phyloP scores from a whole-genome alignment of 2,113 vertebrate species.

The Tautogolabrus adspersus region DNA sequence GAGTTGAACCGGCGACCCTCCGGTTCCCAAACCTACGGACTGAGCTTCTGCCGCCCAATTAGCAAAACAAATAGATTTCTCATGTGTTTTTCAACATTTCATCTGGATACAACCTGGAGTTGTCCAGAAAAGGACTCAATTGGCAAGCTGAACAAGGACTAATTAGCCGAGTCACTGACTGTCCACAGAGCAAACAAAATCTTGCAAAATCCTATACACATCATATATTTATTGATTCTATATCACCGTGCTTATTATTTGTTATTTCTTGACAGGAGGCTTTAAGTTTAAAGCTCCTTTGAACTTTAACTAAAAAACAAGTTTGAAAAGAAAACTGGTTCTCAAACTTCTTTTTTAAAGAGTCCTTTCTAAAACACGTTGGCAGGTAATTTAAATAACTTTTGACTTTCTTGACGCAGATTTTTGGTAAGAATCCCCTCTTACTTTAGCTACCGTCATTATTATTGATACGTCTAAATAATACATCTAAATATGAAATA shows the following conservation, averaged over 20 bases:
- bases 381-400: conserved; percentile 9
- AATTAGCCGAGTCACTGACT: no score
- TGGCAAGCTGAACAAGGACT: no score
- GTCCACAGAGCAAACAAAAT: no score
- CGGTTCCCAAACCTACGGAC: no score
- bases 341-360: not conserved
- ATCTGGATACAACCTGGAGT: no score
- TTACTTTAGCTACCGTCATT: conserved; percentile 16
- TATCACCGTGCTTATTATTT: not conserved
- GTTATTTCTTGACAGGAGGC: not conserved
- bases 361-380: conserved; percentile 1
- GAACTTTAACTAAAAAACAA: not conserved
- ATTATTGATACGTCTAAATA: conserved; percentile 66
- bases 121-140: no score
- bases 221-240: not conserved
- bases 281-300: not conserved
- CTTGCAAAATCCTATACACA: no score
- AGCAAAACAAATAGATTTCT: no score
- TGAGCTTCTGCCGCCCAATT: no score
- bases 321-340: not conserved
- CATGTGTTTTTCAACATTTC: no score
- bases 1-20: no score
- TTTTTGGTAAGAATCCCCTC: conserved; percentile 11
- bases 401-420: conserved; percentile 4
- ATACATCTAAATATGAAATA: conserved; percentile 64